A percentile compares a stretch with the other conserved stretches of the same genome.
phyloP scores from a whole-genome alignment of 2,888 invertebrate genomes.

The Orchesellides sinensis region DNA sequence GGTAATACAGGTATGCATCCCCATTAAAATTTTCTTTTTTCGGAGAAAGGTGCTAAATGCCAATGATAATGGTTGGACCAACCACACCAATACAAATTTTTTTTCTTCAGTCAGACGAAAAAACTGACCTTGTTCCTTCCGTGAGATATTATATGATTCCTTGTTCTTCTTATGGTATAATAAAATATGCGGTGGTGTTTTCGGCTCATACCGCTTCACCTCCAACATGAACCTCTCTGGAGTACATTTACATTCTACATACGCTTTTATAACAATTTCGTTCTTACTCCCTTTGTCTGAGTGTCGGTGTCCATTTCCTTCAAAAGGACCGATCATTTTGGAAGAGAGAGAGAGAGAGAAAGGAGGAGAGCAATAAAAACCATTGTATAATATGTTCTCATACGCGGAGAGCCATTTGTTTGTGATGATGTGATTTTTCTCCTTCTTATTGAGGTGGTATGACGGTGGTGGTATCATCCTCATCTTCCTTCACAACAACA shows the following conservation, averaged over 20 bases:
- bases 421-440: conserved; percentile 15
- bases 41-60: neutral
- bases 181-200: too few species aligned
- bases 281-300: neutral
- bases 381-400: conserved; percentile 46
- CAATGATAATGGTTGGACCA: too few species aligned
- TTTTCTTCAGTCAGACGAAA: neutral
- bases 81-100: neutral
- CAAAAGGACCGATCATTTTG: conserved; percentile 1
- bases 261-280: too few species aligned
- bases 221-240: too few species aligned
- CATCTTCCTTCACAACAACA: neutral
- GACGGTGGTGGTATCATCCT: conserved; percentile 11
- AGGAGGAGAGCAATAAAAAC: conserved; percentile 48
- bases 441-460: neutral
- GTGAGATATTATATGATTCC: too few species aligned
- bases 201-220: too few species aligned
- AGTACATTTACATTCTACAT: too few species aligned
- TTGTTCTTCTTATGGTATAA: neutral
- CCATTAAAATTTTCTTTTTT: neutral
- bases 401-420: neutral
- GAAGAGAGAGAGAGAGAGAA: neutral
- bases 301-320: neutral
- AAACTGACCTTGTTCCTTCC: neutral
- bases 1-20: too few species aligned